Evolutionary conservation across 1,140 invertebrate genomes (phyloP).

Genomic region (Drosophila prosaltans): DNA sequence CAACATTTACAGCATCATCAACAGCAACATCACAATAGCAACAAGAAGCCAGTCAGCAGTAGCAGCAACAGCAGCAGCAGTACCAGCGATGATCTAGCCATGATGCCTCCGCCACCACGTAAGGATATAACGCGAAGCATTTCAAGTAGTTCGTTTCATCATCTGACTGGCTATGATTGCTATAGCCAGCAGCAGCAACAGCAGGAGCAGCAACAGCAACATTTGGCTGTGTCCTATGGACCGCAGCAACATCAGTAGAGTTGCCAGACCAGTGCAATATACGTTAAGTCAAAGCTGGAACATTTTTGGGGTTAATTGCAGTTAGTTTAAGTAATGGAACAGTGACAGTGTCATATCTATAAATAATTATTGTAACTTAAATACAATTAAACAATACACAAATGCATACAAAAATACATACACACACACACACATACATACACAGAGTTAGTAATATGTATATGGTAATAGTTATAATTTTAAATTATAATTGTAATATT

Average conservation of each 20-base stretch:
- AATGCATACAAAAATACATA: slow-evolving; percentile 23
- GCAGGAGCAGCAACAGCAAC: slow-evolving; percentile 25
- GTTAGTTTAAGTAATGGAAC: slow-evolving; percentile 65
- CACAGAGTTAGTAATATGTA: slow-evolving; percentile 3
- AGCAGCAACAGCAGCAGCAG: slow-evolving; percentile 8
- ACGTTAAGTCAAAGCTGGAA: slow-evolving; percentile 42
- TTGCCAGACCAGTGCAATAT: slow-evolving; percentile 66
- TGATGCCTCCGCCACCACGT: slow-evolving; percentile 74
- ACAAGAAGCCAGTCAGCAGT: slow-evolving; percentile 34
- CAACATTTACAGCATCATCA: slow-evolving; percentile 52
- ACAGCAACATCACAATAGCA: slow-evolving; percentile 39
- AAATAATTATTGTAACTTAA: slow-evolving; percentile 72
- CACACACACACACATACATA: slow-evolving; percentile 35
- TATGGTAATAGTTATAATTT: slow-evolving; percentile 66
- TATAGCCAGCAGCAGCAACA: slow-evolving; percentile 46
- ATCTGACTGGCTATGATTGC: slow-evolving; percentile 58
- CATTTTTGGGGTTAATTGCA: slow-evolving; percentile 16
- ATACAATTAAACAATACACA: slow-evolving; percentile 18
- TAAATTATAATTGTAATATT: slow-evolving; percentile 47
- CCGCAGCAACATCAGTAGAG: slow-evolving; percentile 47
- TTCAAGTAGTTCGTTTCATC: slow-evolving; percentile 2
- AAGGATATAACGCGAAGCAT: slow-evolving; percentile 48
- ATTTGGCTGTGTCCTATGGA: slow-evolving; percentile 60
- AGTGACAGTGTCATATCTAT: slow-evolving; percentile 81
- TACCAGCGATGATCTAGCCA: slow-evolving; percentile 53